Evolutionary conservation across 2,113 vertebrate genomes (phyloP).

Genomic region (Alligator mississippiensis): DNA sequence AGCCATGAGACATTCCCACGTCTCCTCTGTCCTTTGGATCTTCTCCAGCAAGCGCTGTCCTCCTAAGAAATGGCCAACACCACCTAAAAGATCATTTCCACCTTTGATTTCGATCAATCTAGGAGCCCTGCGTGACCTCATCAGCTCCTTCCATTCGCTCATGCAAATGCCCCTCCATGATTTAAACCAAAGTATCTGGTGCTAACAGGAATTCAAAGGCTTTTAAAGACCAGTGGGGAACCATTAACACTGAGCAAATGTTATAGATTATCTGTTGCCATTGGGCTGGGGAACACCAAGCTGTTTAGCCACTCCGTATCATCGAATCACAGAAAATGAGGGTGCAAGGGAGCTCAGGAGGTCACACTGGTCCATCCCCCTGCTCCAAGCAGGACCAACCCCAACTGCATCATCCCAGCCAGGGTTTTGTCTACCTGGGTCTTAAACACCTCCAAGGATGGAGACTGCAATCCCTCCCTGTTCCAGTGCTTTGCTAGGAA

Average conservation of each 20-base stretch:
- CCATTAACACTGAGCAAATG: background rate
- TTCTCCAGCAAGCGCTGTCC: too few species aligned
- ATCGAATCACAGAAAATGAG: too few species aligned
- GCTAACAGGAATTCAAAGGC: background rate
- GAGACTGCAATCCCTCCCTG: too few species aligned
- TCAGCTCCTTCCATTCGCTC: background rate
- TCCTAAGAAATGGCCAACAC: background rate
- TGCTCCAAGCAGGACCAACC: too few species aligned
- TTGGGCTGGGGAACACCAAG: background rate
- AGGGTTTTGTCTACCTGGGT: too few species aligned
- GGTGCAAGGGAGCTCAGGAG: too few species aligned
- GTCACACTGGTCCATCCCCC: too few species aligned
- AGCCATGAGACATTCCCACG: accelerated
- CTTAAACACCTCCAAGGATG: too few species aligned
- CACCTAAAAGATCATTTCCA: background rate
- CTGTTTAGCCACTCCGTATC: background rate
- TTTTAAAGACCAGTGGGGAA: background rate
- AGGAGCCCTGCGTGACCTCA: background rate
- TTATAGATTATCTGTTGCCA: accelerated
- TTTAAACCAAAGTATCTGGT: background rate
- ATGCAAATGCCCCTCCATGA: background rate
- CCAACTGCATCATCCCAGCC: too few species aligned
- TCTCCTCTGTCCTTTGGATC: background rate
- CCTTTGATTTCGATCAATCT: background rate
- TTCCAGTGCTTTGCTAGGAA: background rate